Evolutionary conservation across 2,113 vertebrate species (phyloP).

Genomic region (Gallinago undulata): DNA sequence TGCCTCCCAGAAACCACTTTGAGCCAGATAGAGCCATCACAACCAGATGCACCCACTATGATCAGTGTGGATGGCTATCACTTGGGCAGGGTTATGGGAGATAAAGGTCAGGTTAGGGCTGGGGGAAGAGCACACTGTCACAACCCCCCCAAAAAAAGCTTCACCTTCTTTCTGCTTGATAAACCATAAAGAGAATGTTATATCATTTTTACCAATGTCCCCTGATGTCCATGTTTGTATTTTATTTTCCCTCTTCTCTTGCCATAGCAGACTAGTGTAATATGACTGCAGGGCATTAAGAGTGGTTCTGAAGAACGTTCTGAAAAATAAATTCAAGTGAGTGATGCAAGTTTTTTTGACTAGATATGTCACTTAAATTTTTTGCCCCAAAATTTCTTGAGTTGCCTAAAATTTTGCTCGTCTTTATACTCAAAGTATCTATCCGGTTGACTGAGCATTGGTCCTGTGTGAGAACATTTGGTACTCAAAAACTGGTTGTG

Average conservation of each 20-base stretch:
- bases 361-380: neutral
- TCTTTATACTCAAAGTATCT: neutral
- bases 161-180: neutral
- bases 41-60: neutral
- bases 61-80: neutral
- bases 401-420: neutral
- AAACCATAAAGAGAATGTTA: neutral
- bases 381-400: neutral
- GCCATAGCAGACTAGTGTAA: neutral
- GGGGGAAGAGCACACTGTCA: neutral
- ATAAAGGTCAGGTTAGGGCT: neutral
- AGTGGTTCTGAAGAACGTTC: neutral
- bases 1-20: neutral
- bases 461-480: rapidly evolving
- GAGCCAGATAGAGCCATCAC: neutral
- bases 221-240: neutral
- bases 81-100: neutral
- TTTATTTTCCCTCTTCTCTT: neutral
- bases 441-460: neutral
- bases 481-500: neutral
- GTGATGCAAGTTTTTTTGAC: neutral
- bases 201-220: neutral
- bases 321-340: neutral
- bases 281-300: neutral
- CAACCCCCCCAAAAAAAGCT: neutral